Evolutionary conservation across 2,113 vertebrate genomes (phyloP), one percentile per base, ranked within the genome.

Genomic region (Embiotoca jacksoni): DNA sequence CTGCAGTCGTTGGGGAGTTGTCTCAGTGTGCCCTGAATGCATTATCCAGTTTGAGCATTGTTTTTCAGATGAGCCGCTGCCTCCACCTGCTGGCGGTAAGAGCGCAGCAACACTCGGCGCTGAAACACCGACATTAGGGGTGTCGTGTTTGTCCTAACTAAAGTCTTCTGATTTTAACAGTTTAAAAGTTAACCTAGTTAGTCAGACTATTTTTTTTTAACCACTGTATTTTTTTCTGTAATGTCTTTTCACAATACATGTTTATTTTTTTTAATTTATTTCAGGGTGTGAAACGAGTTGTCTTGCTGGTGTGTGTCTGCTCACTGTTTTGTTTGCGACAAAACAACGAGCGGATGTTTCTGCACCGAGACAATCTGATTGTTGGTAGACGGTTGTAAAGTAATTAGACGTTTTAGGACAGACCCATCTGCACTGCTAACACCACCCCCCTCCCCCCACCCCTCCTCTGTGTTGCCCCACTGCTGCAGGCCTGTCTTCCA

Each of bases 351-450:
- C 93, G 95, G 96, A 95, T 95, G 94, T 93, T 67, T 94, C 93
- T 94, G 94, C 94, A 93, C 92, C 90, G 91, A 93, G 95, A 96
- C 89, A 94, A 93, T 95, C 90, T 95, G 95, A 96, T 95, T 96
- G 96, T 93, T 93, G 93, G 90, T 96, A 94, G 95, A 96, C 95
- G 95, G 97, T 95, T 94, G 95, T 98, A 99, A 99, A 99, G 94
- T 96, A 95, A 98, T 99, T 98, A 91, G 89, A 95, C 94, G 94
- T 97, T 97, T 97, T 94, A 96, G 95, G 96, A 96, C 92, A 89
- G 92, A 91, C 95, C 93, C 91, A 96, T 96, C 94, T 96, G 93
- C 93, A 91, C 2, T n/a, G 33, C 52, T 57, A 46, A 10, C 30
- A 67, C 10, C 52, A 11, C 58, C 44, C 2, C 5, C 94, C 91